Base-by-base conservation (phyloP, 2,797 vertebrate species). In the Sardinella longiceps region DNA sequence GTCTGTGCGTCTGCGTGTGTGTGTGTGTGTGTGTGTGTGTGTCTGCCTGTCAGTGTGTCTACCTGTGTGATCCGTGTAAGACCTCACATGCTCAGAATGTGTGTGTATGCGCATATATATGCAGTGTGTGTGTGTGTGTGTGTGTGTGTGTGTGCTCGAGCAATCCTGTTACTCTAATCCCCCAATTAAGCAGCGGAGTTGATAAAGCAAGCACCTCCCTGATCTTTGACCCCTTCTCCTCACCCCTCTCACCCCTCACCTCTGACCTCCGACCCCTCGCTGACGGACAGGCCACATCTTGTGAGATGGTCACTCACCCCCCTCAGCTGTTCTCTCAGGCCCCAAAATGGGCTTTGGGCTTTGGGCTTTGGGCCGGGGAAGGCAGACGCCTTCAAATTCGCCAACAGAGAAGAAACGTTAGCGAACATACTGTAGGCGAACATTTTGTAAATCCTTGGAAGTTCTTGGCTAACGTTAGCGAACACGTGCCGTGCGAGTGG, bases 131-230 rank as follows among this genome's bases (percentile, higher is more conserved):
- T 33, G 45, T 58, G 46, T 74, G n/a, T 83, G 51, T 11, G 25
- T 48, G 25, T 66, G n/a, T 45, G n/a, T 25, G n/a, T 45, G 39
- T 25, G n/a, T 45, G 50, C 80, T 18, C 86, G 82, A 11, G 50
- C 81, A 74, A 82, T 88, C 84, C 87, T 91, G 92, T 89, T 86
- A 87, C 74, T 92, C 91, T 94, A 94, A 94, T 95, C 95, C 93
- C 90, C 93, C 90, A 92, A 95, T 95, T 95, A 95, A 94, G 91
- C 90, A 88, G 86, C 90, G 87, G 86, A 94, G 93, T 92, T 92
- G 93, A 95, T 94, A 91, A 94, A 93, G 92, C 93, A 92, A 91
- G 93, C 92, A 94, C 92, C 88, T 90, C 93, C 93, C 88, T 90
- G 94, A 89, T 39, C 85, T 81, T 74, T 92, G 91, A 91, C 91